Evolutionary conservation across 2,797 vertebrate species (phyloP).

Genomic region (Otus scops): DNA sequence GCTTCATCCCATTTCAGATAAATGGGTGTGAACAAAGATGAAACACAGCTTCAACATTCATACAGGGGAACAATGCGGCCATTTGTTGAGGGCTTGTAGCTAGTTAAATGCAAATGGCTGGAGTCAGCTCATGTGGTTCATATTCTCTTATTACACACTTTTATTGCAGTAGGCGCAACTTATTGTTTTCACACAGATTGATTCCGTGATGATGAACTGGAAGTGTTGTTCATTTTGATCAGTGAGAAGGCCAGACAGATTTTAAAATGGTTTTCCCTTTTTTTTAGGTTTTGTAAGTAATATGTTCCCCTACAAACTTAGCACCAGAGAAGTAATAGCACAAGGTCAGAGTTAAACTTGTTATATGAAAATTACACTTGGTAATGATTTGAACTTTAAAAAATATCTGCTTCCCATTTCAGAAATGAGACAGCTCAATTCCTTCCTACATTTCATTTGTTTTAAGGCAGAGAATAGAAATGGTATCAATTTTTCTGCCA

Average conservation of each 20-base stretch:
- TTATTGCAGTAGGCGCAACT: not conserved
- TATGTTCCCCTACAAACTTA: constrained; percentile 15
- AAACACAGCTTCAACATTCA: not conserved
- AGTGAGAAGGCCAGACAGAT: not conserved
- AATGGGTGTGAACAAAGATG: not conserved
- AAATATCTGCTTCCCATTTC: constrained; percentile 66
- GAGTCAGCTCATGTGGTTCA: not conserved
- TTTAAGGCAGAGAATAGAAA: constrained; percentile 65
- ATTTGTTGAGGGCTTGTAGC: not conserved
- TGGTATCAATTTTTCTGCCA: constrained; percentile 64
- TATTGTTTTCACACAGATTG: not conserved
- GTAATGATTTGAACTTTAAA: constrained; percentile 67
- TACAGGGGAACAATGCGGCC: not conserved
- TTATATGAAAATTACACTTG: constrained; percentile 59
- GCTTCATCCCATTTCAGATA: not conserved
- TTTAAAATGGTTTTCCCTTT: not conserved
- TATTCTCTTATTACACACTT: not conserved
- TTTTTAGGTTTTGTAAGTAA: not conserved
- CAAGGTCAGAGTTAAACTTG: constrained; percentile 53
- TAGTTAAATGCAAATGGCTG: not conserved
- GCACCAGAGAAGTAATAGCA: constrained; percentile 1
- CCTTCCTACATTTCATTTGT: constrained; percentile 65
- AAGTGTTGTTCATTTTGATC: not conserved
- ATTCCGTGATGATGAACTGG: not conserved
- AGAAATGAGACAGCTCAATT: constrained; percentile 66